Base-by-base conservation (phyloP, 2,888 invertebrate genomes). In the Lasioglossum marginatum region DNA sequence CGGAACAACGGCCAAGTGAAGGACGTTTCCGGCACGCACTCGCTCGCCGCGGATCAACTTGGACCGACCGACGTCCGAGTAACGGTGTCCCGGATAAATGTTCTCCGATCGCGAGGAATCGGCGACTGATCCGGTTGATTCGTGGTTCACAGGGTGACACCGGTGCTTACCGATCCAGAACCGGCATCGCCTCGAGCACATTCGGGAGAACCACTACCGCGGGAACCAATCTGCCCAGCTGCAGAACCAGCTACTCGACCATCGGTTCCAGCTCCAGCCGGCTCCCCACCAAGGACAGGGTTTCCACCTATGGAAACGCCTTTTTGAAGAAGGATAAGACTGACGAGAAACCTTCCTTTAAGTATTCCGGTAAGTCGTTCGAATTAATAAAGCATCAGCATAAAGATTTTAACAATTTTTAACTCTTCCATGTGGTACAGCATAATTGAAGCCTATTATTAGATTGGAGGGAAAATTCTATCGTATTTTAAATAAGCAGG, bases 351-450 rank as follows among this genome's bases (percentile, higher is more conserved):
- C 82, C 93, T 48, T 82, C 89, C 40, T 93, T 92, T 70, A 94
- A 94, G 91, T 94, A 92, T 91, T 92, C 93, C 77, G 88, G 95
- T 95, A 79, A 93, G 94, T 77, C 16, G 10, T 66, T 66, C 1
- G 6, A 52, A 52, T 52, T 52, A 52, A 52, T 52, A 45, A 45
- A 45, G 4, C 16, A 43, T 14, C 43, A 12, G 43, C 14, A 43
- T 43, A 14, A 14, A 43, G 14, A 43, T 43, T 43, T 43, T 43
- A 12, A 43, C 43, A 3, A 43, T 14, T 43, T 43, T 14, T 43
- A 14, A 43, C 43, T 14, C 12, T 43, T 43, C 43, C 43, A 2
- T 0, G 12, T 43, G 12, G 40, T 6, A 40, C 40, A 40, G 40
- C 40, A 40, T 8, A 40, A 40, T 40, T 40, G 40, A 40, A 40